Evolutionary conservation across 2,113 vertebrate genomes (phyloP).

Genomic region (Mystacornis crossleyi): DNA sequence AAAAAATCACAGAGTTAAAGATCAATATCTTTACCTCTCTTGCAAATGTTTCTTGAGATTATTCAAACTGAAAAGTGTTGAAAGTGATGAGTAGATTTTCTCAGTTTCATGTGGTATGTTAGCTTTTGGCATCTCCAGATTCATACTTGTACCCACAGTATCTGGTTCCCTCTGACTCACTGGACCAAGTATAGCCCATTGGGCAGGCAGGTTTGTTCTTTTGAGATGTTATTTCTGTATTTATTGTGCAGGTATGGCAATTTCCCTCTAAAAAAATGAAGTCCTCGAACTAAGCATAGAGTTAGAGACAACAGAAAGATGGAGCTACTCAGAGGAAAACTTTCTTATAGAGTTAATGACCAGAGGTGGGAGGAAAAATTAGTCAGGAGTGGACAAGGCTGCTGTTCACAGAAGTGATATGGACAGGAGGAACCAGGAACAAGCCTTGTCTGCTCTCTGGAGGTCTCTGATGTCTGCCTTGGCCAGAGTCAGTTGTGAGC

Average conservation of each 20-base stretch:
- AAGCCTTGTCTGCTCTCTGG: not conserved
- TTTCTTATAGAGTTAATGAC: not conserved
- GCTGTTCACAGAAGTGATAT: not conserved
- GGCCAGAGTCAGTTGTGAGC: not conserved
- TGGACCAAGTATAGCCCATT: not conserved
- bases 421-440: not conserved
- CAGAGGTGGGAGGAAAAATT: not conserved
- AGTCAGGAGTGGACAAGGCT: not conserved
- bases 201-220: not conserved
- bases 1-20: not conserved
- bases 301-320: not conserved
- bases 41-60: not conserved
- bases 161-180: not conserved
- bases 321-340: not conserved
- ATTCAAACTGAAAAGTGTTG: not conserved
- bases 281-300: not conserved
- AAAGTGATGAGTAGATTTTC: not conserved
- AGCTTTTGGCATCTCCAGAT: not conserved
- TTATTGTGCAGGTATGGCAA: not conserved
- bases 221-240: not conserved
- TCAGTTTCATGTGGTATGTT: not conserved
- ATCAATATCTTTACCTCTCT: not conserved
- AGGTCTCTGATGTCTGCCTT: not conserved
- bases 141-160: not conserved
- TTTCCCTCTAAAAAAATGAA: not conserved